A percentile compares a stretch with the other conserved stretches of the same genome.
Evolutionary conservation across 2,888 invertebrate species (phyloP).

Genomic region (Limnephilus marmoratus): DNA sequence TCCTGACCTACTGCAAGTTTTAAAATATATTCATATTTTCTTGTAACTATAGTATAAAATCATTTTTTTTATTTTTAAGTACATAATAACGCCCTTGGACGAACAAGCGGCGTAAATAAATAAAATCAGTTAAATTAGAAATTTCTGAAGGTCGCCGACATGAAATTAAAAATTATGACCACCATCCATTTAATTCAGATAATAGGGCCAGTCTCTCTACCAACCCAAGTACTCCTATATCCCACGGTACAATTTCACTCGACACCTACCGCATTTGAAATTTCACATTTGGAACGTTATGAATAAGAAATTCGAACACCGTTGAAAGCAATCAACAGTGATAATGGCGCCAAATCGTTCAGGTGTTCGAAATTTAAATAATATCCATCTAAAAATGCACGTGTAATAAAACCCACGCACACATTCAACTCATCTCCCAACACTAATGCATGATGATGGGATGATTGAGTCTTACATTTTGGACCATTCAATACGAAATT

Average conservation of each 20-base stretch:
- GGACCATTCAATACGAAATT: not conserved
- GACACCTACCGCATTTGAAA: not conserved
- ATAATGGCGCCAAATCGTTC: constrained; percentile 46
- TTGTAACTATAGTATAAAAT: too few species aligned
- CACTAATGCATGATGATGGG: not conserved
- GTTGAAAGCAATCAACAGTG: constrained; percentile 42
- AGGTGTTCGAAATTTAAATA: constrained; percentile 41
- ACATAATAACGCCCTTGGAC: not conserved
- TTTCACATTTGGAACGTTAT: constrained; percentile 8
- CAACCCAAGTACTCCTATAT: not conserved
- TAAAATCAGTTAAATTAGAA: not conserved
- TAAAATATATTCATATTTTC: not conserved
- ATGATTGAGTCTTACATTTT: constrained; percentile 15
- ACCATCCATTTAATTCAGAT: not conserved
- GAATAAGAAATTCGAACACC: constrained; percentile 35
- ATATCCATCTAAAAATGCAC: constrained; percentile 29
- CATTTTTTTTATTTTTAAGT: too few species aligned
- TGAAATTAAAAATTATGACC: not conserved
- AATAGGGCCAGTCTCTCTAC: not conserved
- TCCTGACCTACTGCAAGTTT: too few species aligned
- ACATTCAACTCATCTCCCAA: constrained; percentile 2
- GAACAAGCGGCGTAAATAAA: not conserved
- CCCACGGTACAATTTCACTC: not conserved
- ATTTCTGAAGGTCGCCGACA: not conserved
- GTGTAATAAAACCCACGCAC: constrained; percentile 38